A percentile compares a stretch with the other conserved stretches of the same genome.
phyloP scores from a whole-genome alignment of 2,888 invertebrate species.

The Pharmacophagus antenor region DNA sequence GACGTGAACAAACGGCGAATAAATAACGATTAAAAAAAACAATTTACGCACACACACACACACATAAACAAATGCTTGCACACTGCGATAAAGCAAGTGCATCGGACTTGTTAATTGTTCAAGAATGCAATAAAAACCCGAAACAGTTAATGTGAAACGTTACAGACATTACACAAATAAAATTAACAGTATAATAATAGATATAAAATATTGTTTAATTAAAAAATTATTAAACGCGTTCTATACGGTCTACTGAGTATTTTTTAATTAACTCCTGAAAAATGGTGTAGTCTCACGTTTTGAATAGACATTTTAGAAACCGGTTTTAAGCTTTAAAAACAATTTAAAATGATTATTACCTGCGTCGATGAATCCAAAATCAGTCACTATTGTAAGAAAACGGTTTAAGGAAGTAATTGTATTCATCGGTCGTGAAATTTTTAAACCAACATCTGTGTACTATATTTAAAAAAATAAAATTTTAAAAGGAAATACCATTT shows the following conservation, averaged over 20 bases:
- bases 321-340: too few species aligned
- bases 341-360: too few species aligned
- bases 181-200: neutral
- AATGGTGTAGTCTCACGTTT: neutral
- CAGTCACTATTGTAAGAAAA: too few species aligned
- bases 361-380: too few species aligned
- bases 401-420: too few species aligned
- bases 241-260: neutral
- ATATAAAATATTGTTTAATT: neutral
- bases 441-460: too few species aligned
- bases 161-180: slow-evolving; percentile 8
- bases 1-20: slow-evolving; percentile 7
- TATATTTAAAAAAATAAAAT: too few species aligned
- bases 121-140: slow-evolving; percentile 23
- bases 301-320: too few species aligned
- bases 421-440: too few species aligned
- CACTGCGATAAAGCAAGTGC: neutral
- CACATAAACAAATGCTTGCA: neutral
- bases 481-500: too few species aligned
- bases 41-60: slow-evolving; percentile 17
- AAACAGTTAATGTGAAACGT: slow-evolving; percentile 10
- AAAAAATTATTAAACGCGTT: neutral
- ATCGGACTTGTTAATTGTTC: slow-evolving; percentile 22
- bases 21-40: slow-evolving; percentile 22
- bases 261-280: neutral